Conservation (phyloP, 2,113 vertebrate species). For the Microtus montanus region DNA sequence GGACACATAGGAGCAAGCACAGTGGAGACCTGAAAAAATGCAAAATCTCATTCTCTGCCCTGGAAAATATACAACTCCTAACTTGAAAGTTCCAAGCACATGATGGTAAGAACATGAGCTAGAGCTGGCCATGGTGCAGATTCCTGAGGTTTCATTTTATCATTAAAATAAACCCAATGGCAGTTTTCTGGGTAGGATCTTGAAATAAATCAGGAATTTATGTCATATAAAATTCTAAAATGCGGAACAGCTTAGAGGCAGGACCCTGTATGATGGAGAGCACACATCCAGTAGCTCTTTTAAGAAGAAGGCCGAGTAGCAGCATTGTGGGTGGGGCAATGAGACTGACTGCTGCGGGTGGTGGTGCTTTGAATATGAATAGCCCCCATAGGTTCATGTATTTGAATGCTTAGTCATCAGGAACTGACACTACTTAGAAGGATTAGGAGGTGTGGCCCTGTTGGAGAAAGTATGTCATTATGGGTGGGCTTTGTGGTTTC, state of each 20-base stretch:
- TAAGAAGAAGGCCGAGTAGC: not conserved
- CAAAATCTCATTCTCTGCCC: not conserved
- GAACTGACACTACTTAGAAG: not conserved
- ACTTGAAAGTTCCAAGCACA: not conserved
- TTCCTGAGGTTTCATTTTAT: not conserved
- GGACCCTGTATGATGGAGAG: not conserved
- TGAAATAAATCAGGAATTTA: not conserved
- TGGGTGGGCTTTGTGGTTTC: not conserved
- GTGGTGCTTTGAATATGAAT: not conserved
- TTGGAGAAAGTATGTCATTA: not conserved
- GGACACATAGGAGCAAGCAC: not conserved
- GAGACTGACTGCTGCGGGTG: not conserved
- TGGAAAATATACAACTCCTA: not conserved
- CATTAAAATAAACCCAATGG: not conserved
- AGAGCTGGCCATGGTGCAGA: too few relatives aligned
- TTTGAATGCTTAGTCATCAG: not conserved
- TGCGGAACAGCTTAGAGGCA: not conserved
- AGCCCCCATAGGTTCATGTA: not conserved
- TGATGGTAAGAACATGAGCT: rapidly evolving
- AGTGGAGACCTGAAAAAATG: not conserved
- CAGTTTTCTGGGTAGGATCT: not conserved
- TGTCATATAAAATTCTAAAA: not conserved
- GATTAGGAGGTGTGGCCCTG: not conserved
- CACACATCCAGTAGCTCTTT: not conserved
- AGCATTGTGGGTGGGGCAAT: not conserved